phyloP scores from a whole-genome alignment of 2,113 vertebrate species.

The Fukomys damarensis region DNA sequence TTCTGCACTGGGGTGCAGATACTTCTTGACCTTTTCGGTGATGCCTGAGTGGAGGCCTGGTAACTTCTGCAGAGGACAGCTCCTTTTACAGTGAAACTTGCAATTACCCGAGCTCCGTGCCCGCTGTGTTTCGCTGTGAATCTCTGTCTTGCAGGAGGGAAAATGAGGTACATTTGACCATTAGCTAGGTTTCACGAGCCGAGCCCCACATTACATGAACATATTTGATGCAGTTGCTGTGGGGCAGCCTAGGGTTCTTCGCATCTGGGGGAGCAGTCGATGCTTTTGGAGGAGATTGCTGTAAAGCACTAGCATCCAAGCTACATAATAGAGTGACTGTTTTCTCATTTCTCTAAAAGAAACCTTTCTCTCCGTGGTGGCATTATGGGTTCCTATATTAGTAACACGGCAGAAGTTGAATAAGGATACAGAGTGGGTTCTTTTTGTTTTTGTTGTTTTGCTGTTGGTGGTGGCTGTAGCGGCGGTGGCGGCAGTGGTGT shows the following conservation, averaged over 20 bases:
- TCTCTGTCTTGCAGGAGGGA: background rate
- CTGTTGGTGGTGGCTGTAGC: background rate
- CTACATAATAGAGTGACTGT: background rate
- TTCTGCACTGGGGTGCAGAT: background rate
- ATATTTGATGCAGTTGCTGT: background rate
- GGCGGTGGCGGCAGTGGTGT: background rate
- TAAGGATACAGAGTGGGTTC: background rate
- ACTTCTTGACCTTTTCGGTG: conserved; percentile 58
- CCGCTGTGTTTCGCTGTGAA: background rate
- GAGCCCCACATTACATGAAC: background rate
- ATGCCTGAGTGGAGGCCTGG: background rate
- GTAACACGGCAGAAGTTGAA: background rate
- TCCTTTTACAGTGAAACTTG: conserved; percentile 19
- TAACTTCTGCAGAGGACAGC: conserved; percentile 27
- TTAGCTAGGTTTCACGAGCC: background rate
- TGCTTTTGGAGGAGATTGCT: background rate
- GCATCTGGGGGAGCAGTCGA: background rate
- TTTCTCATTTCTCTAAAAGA: conserved; percentile 20
- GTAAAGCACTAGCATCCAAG: background rate
- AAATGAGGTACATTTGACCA: background rate
- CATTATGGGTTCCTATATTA: background rate
- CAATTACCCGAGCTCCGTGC: background rate
- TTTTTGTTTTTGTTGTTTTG: background rate
- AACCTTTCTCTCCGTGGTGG: background rate
- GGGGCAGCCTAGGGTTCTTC: background rate